Evolutionary conservation across 2,797 vertebrate genomes (phyloP).

Genomic region (Botia almorhae): DNA sequence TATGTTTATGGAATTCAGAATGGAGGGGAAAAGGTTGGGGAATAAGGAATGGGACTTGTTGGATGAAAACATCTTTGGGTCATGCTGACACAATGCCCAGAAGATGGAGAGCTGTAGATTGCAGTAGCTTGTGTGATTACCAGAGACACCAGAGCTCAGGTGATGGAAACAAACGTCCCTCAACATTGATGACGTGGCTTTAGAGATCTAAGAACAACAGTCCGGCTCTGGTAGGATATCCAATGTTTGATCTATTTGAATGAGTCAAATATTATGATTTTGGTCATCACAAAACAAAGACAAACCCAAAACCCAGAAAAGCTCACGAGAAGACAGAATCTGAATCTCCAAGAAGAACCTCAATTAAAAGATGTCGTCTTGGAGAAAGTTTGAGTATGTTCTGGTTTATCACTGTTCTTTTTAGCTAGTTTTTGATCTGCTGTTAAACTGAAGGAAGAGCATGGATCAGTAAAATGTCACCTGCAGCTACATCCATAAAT

Average conservation of each 20-base stretch:
- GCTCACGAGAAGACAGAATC: too few species aligned
- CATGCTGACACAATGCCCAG: background rate
- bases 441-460: too few species aligned
- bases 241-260: background rate
- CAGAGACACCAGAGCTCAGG: background rate
- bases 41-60: background rate
- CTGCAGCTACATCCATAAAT: background rate
- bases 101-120: constrained; percentile 1
- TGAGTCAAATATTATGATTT: background rate
- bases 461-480: background rate
- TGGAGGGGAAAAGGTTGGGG: constrained; percentile 9
- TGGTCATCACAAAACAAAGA: too few species aligned
- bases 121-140: background rate
- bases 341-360: background rate
- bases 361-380: background rate
- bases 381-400: too few species aligned
- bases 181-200: background rate
- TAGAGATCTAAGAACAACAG: background rate
- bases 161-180: background rate
- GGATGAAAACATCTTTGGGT: constrained; percentile 13
- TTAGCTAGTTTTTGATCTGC: too few species aligned
- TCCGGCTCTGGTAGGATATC: background rate
- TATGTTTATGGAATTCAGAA: background rate
- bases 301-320: too few species aligned
- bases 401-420: too few species aligned